Conservation (phyloP, 2,797 vertebrate species). For the Sebastes hopkinsi region DNA sequence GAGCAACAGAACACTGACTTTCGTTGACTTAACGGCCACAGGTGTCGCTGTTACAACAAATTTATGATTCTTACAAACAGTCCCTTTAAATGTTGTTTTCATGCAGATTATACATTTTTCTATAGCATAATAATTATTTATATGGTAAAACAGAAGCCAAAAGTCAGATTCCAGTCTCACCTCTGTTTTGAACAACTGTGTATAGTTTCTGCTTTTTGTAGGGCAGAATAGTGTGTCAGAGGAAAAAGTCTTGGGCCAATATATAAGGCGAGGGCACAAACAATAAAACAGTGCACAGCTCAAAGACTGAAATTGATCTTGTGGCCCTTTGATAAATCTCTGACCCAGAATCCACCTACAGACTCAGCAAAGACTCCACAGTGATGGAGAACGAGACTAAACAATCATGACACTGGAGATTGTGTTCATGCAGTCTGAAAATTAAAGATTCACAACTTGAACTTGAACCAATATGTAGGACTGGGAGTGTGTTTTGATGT, state of each 20-base stretch:
- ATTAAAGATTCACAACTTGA: slow-evolving; percentile 51
- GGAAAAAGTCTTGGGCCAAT: neutral
- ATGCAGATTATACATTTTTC: neutral
- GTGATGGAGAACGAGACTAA: slow-evolving; percentile 52
- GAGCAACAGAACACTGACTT: too few species aligned
- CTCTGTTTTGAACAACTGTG: neutral
- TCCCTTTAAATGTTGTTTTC: neutral
- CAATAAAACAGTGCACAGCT: slow-evolving; percentile 34
- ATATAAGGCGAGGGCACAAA: slow-evolving; percentile 1
- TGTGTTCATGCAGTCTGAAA: slow-evolving; percentile 21
- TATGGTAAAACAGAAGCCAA: neutral
- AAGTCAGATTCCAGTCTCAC: neutral
- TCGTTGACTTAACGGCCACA: too few species aligned
- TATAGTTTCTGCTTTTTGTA: neutral
- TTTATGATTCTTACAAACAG: too few species aligned
- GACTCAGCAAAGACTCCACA: slow-evolving; percentile 32
- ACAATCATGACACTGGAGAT: slow-evolving; percentile 22
- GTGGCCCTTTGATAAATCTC: slow-evolving; percentile 52
- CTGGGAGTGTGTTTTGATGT: slow-evolving; percentile 13
- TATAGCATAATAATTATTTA: neutral
- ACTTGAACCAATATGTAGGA: slow-evolving; percentile 1
- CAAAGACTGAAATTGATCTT: slow-evolving; percentile 54
- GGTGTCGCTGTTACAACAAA: too few species aligned
- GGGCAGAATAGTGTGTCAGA: neutral
- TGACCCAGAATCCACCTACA: slow-evolving; percentile 42